Conservation (phyloP, 2,888 invertebrate species). For the Orchesellides sinensis region DNA sequence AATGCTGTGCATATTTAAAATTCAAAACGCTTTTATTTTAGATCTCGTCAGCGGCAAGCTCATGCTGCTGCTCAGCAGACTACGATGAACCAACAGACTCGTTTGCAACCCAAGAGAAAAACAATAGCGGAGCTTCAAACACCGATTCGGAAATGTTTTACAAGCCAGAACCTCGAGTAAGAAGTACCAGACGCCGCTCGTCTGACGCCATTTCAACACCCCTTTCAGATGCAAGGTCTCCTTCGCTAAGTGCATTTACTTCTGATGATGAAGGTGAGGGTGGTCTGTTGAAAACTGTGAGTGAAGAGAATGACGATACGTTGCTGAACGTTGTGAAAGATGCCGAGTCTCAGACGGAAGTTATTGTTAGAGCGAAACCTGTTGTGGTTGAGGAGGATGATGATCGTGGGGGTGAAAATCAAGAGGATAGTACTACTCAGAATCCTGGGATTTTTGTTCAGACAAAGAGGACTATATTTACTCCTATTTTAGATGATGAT, state of each 20-base stretch:
- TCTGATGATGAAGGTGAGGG: constrained; percentile 71
- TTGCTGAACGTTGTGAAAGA: constrained; percentile 11
- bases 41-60: constrained; percentile 45
- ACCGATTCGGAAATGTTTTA: constrained; percentile 71
- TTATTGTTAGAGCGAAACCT: constrained; percentile 59
- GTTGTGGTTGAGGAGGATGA: constrained; percentile 66
- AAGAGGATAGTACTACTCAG: neutral
- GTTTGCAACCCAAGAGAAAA: constrained; percentile 56
- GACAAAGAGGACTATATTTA: constrained; percentile 71
- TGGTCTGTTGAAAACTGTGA: constrained; percentile 65
- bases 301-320: constrained; percentile 59
- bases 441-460: constrained; percentile 59
- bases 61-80: constrained; percentile 37
- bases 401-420: constrained; percentile 29
- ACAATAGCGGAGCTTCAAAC: constrained; percentile 69
- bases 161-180: constrained; percentile 51
- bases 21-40: too few relatives aligned
- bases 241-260: constrained; percentile 68
- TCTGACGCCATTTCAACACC: constrained; percentile 69
- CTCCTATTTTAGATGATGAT: constrained; percentile 64
- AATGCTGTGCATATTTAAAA: too few relatives aligned
- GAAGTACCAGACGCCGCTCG: constrained; percentile 57
- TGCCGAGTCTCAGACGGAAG: constrained; percentile 59
- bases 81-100: constrained; percentile 67
- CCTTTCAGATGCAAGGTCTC: constrained; percentile 63